Base-by-base conservation (phyloP, 2,797 vertebrate genomes). In the Betta splendens region DNA sequence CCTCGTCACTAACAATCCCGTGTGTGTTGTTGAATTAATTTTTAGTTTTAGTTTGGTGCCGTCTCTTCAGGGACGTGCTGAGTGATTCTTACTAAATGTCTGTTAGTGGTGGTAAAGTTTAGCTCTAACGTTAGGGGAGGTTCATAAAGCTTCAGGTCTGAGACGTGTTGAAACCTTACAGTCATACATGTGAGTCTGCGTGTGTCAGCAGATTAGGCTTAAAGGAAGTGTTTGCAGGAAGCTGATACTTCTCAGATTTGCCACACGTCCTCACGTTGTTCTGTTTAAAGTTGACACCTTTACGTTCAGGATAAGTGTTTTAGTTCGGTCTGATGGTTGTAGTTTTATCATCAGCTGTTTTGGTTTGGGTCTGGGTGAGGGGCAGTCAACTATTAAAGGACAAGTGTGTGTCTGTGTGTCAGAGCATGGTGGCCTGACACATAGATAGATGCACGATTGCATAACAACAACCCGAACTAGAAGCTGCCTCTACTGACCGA, bases 191-290 rank as follows among this genome's bases (percentile, higher is more conserved):
- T 0, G 9, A 46, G 4, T 47, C 18, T 33, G 13, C 9, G 16
- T 23, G 37, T 43, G 12, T 46, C 36, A 40, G 26, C 33, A 63
- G 66, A 21, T 64, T 68, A 58, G 51, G 39, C 40, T 47, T 18
- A 44, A 44, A 1, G 0, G 54, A 60, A 49, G 47, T 28, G 25
- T 52, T 32, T 51, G n/a, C 18, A 44, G 17, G 31, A 0, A 31
- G 29, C 56, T 64, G 42, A 72, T 65, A 53, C 73, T 53, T 75
- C 45, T 59, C 2, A 75, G 75, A 80, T 65, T 40, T 57, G 39
- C 31, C 44, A 67, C 17, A 63, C 28, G 35, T 35, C 16, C 1
- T 38, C 32, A 47, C 35, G 3, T 4, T 17, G n/a, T 16, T 36
- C 8, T n/a, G n/a, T n/a, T n/a, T n/a, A n/a, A n/a, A n/a, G n/a